A percentile compares a stretch with the other conserved stretches of the same genome.
These are phyloP conservation scores for Cabera pusaria DNA, from an alignment of 2,888 invertebrate species.

Conservation along the genomic window DNA sequence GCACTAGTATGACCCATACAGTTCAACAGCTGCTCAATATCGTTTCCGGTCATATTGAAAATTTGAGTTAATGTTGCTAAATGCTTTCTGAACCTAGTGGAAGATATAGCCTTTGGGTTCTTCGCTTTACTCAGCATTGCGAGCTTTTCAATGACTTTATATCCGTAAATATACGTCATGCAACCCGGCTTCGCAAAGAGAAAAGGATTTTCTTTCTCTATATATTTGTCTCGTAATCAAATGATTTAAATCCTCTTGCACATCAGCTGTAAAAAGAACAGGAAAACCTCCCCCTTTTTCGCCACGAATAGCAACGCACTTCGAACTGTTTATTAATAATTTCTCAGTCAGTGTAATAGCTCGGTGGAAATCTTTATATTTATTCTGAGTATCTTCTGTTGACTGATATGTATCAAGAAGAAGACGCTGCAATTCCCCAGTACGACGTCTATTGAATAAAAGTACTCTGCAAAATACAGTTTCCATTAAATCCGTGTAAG, in stretches of 20 bases:
- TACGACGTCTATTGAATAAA: slow-evolving; percentile 19
- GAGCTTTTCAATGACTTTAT: slow-evolving; percentile 28
- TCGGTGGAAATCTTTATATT: slow-evolving; percentile 30
- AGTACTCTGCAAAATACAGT: slow-evolving; percentile 21
- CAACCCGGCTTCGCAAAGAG: slow-evolving; percentile 27
- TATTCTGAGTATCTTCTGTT: slow-evolving; percentile 15
- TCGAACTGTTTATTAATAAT: slow-evolving; percentile 28
- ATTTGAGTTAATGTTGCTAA: slow-evolving; percentile 29
- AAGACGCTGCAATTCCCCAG: slow-evolving; percentile 24
- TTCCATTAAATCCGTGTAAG: slow-evolving; percentile 13
- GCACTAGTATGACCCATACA: slow-evolving; percentile 29
- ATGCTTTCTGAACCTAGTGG: slow-evolving; percentile 31
- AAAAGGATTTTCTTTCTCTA: slow-evolving; percentile 20
- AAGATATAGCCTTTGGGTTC: slow-evolving; percentile 24
- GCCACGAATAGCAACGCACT: slow-evolving; percentile 28
- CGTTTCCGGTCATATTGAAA: slow-evolving; percentile 12
- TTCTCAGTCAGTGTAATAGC: slow-evolving; percentile 24
- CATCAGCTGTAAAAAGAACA: slow-evolving; percentile 28
- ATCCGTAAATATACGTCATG: slow-evolving; percentile 10
- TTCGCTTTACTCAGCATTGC: slow-evolving; percentile 25
- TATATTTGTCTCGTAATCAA: slow-evolving; percentile 18
- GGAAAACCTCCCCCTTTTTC: slow-evolving; percentile 28
- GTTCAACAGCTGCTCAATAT: slow-evolving; percentile 11
- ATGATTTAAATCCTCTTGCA: slow-evolving; percentile 27
- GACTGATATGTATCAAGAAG: slow-evolving; percentile 17